These are phyloP conservation scores for Poeciliopsis infans DNA, from an alignment of 2,797 vertebrate species.

Conservation along the genomic window DNA sequence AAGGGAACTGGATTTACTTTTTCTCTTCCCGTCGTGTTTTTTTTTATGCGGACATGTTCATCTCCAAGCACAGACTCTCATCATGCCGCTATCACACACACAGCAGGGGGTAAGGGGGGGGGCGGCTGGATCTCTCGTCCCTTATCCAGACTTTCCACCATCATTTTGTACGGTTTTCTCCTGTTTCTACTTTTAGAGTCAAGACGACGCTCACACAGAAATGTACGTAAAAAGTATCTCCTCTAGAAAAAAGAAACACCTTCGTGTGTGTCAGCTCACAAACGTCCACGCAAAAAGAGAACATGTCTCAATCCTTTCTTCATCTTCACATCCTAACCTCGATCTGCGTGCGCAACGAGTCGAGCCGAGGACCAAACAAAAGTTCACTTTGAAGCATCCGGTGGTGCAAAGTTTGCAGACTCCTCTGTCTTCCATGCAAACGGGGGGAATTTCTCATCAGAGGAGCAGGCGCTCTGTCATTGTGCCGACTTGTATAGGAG, in stretches of 20 bases:
- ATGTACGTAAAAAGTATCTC: not conserved
- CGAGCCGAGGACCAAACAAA: constrained; percentile 38
- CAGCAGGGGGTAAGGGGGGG: not conserved
- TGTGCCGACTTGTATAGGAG: constrained; percentile 31
- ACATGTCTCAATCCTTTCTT: constrained; percentile 16
- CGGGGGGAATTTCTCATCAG: constrained; percentile 16
- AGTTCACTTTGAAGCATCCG: constrained; percentile 41
- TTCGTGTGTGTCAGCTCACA: constrained; percentile 5
- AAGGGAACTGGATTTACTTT: not conserved
- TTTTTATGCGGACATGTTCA: constrained; percentile 3
- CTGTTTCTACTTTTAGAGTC: not conserved
- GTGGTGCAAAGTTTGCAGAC: constrained; percentile 50
- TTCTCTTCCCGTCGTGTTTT: not conserved
- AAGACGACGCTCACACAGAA: not conserved
- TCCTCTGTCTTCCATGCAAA: constrained; percentile 26
- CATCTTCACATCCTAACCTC: constrained; percentile 37
- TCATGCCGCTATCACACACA: not conserved
- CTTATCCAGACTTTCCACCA: not conserved
- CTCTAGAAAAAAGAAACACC: not conserved
- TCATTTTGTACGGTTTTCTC: not conserved
- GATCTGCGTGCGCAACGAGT: constrained; percentile 15
- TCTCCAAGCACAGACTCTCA: constrained; percentile 4
- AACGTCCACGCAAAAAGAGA: constrained; percentile 9
- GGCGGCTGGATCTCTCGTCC: not conserved
- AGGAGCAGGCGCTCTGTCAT: not conserved